A percentile compares a stretch with the other conserved stretches of the same genome.
phyloP scores from a whole-genome alignment of 2,888 invertebrate species.

The Pollenia amentaria region DNA sequence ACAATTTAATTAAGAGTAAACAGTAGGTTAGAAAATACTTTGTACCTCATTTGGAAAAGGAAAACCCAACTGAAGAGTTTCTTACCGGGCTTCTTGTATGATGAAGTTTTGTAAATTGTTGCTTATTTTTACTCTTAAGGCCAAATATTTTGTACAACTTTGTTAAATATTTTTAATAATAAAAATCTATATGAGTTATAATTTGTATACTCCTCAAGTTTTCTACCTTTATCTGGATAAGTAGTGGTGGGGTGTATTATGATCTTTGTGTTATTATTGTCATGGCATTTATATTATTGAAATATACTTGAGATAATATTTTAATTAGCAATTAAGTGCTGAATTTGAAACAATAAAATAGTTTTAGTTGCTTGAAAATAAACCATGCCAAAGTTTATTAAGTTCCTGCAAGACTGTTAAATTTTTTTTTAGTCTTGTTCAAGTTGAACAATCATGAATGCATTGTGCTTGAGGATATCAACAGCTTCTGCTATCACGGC shows the following conservation, averaged over 20 bases:
- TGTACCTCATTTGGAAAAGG: constrained; percentile 25
- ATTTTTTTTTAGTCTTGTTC: too few relatives aligned
- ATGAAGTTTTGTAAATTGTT: not conserved
- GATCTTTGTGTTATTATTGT: not conserved
- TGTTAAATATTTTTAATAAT: constrained; percentile 2
- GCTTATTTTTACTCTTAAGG: not conserved
- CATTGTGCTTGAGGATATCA: too few relatives aligned
- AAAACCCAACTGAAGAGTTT: not conserved
- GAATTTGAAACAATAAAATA: too few relatives aligned
- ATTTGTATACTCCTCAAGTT: too few relatives aligned
- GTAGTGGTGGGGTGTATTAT: too few relatives aligned
- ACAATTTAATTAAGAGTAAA: constrained; percentile 62
- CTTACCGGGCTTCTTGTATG: not conserved
- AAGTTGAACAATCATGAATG: too few relatives aligned
- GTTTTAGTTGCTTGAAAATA: too few relatives aligned
- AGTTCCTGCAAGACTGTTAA: too few relatives aligned
- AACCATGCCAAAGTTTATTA: too few relatives aligned
- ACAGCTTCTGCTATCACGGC: too few relatives aligned
- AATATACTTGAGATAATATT: not conserved
- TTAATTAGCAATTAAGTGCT: not conserved
- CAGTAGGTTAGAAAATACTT: constrained; percentile 22
- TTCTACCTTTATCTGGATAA: too few relatives aligned
- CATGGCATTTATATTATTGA: not conserved
- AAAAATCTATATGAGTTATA: too few relatives aligned
- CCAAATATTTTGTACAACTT: constrained; percentile 20